Evolutionary conservation across 2,113 vertebrate species (phyloP), one percentile per base, ranked within the genome.

Genomic region (Poecilia latipinna): DNA sequence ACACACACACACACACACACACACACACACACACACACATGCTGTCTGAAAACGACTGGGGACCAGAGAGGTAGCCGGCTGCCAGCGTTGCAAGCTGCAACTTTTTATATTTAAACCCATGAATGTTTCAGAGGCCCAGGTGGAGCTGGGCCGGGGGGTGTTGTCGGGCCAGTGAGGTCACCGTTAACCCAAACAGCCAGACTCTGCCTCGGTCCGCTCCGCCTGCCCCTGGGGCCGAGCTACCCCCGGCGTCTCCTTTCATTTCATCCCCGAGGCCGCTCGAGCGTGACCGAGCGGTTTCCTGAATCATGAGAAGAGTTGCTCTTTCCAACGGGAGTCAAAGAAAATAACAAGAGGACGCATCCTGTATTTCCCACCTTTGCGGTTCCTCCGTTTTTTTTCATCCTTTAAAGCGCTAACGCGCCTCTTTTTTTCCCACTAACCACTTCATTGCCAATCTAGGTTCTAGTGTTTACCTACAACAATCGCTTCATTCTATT

Each of bases 111-210:
- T 83, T 69, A 84, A 78, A 74, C 77, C 29, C 74, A 89, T 87
- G 73, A 88, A 91, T 89, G 61, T 86, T 91, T 89, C 71, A 92
- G 70, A 13, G 64, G 35, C 61, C 60, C 65, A n/a, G 6, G 72
- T 31, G 37, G 68, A 77, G 68, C 61, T 28, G 33, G 61, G 19
- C 24, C 19, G 70, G 72, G 62, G 61, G 70, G 74, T 51, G 54
- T 48, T 51, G 69, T 64, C 64, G 12, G 54, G 60, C 61, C 28
- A 33, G 7, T 48, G 79, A 77, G 82, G 79, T 80, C 78, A 44
- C 48, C 66, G 54, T 68, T 73, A 68, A 74, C 82, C 83, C 65
- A 77, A 72, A 73, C 82, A 80, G 42, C 60, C 83, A n/a, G 28
- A 67, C 68, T 42, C 44, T 26, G 51, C 68, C 5, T 32, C 68